Percentiles rank a stretch among this genome's conserved stretches.
phyloP scores from a whole-genome alignment of 2,797 vertebrate species.

The Lophotriccus pileatus region DNA sequence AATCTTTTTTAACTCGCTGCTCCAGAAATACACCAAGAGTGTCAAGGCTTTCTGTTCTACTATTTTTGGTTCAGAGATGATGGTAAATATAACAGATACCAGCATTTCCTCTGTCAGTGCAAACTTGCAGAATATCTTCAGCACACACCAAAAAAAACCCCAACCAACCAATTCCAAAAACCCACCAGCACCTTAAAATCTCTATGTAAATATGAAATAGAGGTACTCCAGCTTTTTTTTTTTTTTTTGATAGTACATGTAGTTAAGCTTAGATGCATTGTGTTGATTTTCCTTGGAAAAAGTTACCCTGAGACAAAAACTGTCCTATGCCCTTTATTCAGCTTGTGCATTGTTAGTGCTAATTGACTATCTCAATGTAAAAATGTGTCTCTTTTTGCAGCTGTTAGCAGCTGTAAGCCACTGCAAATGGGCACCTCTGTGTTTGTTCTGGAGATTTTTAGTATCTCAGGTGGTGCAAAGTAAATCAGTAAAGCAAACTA shows the following conservation, averaged over 20 bases:
- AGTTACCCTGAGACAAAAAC: not conserved
- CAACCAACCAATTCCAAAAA: not conserved
- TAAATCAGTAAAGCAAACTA: not conserved
- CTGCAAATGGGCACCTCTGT: not conserved
- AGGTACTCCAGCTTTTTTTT: not conserved
- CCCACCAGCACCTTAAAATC: not conserved
- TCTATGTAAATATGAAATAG: not conserved
- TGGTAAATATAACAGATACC: not conserved
- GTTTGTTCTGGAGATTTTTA: not conserved
- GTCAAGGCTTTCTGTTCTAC: constrained; percentile 24
- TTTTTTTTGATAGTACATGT: not conserved
- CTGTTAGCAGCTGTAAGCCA: not conserved
- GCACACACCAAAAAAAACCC: not conserved
- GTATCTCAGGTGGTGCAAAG: not conserved
- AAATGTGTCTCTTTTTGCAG: not conserved
- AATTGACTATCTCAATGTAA: not conserved
- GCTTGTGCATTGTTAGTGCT: not conserved
- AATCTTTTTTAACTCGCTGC: not conserved
- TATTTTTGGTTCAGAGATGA: constrained; percentile 23
- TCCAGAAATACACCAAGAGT: constrained; percentile 14
- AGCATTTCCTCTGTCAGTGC: not conserved
- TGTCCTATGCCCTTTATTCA: not conserved
- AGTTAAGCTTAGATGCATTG: not conserved
- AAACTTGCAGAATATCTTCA: not conserved
- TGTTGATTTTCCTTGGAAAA: not conserved